Base-by-base conservation (phyloP, 64 coral and sea anemone genomes). In the Montipora cactus region DNA sequence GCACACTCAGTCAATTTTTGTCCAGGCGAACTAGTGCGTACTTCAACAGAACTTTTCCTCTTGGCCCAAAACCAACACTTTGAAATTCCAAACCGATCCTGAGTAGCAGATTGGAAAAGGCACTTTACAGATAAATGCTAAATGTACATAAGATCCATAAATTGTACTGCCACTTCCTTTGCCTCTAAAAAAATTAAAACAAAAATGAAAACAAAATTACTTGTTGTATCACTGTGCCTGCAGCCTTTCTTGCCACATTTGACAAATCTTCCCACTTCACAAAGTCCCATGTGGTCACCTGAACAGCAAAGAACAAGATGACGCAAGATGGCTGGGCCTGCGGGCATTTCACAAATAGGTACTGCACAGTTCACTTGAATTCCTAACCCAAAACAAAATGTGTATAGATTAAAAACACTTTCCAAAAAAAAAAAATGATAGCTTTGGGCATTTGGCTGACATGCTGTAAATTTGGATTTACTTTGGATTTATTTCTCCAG, bases 301-400 rank as follows among this genome's bases (percentile, higher is more conserved):
- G 72, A 87, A 18, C 78, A 92, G 47, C 91, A 92, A 85, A 92
- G 81, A 18, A 92, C 51, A n/a, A 92, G 66, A 51, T 92, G 91
- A 59, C 91, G 18, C n/a, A 86, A 10, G 18, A 78, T 12, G 18
- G 55, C n/a, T 57, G 67, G 90, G 13, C 90, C 91, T 68, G n/a
- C 48, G 44, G 81, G 91, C 49, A 83, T 92, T 3, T 16, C 90
- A 91, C 67, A 57, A 11, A 91, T 47, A 20, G 90, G 46, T 44
- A 47, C 90, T 69, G 90, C 78, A 91, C 71, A 91, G 66, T 91
- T 82, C 1, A 91, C 67, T 57, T 74, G 76, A 77, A 93, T 93
- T 4, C 94, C 80, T 83, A 48, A 79, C 0, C 75, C 75, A 77
- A 76, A 4, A 18, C 75, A 77, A 49, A 2, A 49, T 49, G 19